Evolutionary conservation across 1,140 invertebrate genomes (phyloP), one percentile per base, ranked within the genome.

Genomic region (Drosophila pallidifrons): DNA sequence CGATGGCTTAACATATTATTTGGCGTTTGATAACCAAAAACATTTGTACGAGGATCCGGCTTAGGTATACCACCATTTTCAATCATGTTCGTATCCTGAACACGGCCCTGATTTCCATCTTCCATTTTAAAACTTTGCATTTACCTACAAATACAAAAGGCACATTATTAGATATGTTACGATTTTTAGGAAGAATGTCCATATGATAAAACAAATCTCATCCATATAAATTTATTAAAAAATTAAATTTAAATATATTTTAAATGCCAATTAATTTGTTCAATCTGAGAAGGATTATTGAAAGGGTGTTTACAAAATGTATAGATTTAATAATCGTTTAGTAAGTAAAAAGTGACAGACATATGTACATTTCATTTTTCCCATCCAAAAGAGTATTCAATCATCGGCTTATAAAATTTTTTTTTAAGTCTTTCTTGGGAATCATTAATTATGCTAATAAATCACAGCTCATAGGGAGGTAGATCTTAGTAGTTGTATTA

Each of bases 121-220:
- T 75, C 73, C 73, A 75, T 75, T 11, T 52, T 70, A 2, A 55
- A 25, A n/a, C 45, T 25, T 32, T 45, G 20, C 1, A 3, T 57
- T 45, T 63, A 63, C 45, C 72, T 74, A 57, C 4, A 69, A 69
- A 49, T 30, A 46, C 25, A 61, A 38, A 43, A 43, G 0, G 5
- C n/a, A 43, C 13, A 43, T 43, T 43, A 13, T 5, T 41, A 41
- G 3, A 43, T 43, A 20, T 16, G 5, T 13, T 7, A 20, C 8
- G 8, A 25, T 25, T 25, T 25, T 25, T 25, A 25, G 20, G 20
- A 25, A 25, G 3, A 4, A 25, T 25, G 20, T 25, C 3, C 20
- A 25, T 25, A 25, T 25, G 20, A 25, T 25, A 25, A 25, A 25
- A 25, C 20, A 25, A 25, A 25, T 25, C 3, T 25, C 20, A 25